Base-by-base conservation (phyloP, 2,888 invertebrate species). In the Lysandra bellargus region DNA sequence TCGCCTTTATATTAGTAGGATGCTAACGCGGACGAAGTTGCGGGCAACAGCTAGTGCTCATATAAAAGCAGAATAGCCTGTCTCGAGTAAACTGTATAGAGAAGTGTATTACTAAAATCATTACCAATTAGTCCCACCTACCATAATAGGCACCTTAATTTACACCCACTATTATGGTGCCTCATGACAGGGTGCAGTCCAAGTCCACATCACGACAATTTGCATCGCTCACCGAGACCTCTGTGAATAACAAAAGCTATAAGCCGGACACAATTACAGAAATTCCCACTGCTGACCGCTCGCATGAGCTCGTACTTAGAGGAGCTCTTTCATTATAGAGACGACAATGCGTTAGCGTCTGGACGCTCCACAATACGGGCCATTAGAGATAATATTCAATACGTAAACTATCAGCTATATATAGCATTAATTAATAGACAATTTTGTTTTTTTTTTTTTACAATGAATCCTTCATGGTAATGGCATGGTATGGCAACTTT, bases 231-330 rank as follows among this genome's bases (percentile, higher is more conserved):
- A 81, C 80, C 78, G 80, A 82, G 82, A 82, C 80, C 82, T 80
- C 82, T 82, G 80, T 73, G 83, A 82, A 84, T 83, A 83, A 81
- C 83, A 83, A 83, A 80, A 83, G 80, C 82, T 82, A 82, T 85
- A 85, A 84, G 85, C 88, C 93, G 93, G 93, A 94, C 88, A 90
- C 91, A 93, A 94, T 94, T 94, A 94, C 90, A 92, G 92, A 84
- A 89, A 91, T 91, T 88, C 88, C 87, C 87, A 85, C 85, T 84
- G 83, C 84, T 87, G 89, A 86, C 89, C 88, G 86, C 83, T 82
- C 82, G 88, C 91, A 90, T 90, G 89, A 88, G 88, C 90, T 88
- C 86, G 87, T 86, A 86, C 86, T 90, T 89, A 90, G 88, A 87
- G 86, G 85, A 87, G 86, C 89, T 90, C 89, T 91, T 88, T 91